Conservation (phyloP, 2,888 invertebrate genomes). For the Acrobasis suavella region DNA sequence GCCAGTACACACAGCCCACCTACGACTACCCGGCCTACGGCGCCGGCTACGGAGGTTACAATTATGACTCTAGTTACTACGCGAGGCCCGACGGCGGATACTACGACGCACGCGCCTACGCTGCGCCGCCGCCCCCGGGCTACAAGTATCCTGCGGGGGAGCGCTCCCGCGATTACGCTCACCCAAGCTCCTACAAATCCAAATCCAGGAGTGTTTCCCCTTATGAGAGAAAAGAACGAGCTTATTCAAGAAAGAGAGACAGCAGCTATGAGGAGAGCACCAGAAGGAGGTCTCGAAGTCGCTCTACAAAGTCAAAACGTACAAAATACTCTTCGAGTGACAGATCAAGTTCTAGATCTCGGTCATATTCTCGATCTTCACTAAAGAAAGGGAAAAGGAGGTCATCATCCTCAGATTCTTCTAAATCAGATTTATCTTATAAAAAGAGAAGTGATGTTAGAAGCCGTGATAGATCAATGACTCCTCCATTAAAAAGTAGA, state of each 20-base stretch:
- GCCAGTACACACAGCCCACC: conserved; percentile 58
- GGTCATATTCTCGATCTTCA: conserved; percentile 55
- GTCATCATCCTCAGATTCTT: conserved; percentile 57
- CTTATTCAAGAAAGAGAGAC: conserved; percentile 57
- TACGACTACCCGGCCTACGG: conserved; percentile 66
- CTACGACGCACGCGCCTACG: conserved; percentile 52
- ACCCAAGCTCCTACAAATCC: conserved; percentile 49
- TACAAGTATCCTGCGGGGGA: conserved; percentile 41
- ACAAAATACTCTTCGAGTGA: conserved; percentile 68
- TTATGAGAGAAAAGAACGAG: conserved; percentile 49
- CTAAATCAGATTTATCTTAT: conserved; percentile 56
- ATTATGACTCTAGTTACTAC: conserved; percentile 64
- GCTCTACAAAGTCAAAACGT: conserved; percentile 45
- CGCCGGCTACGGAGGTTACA: conserved; percentile 57
- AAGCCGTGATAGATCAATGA: conserved; percentile 45
- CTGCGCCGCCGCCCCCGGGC: conserved; percentile 37
- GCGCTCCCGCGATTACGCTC: conserved; percentile 43
- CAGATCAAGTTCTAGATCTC: conserved; percentile 58
- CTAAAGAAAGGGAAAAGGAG: conserved; percentile 48
- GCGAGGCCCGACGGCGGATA: conserved; percentile 51
- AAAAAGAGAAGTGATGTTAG: conserved; percentile 40
- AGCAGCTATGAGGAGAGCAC: conserved; percentile 52
- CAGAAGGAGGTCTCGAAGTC: conserved; percentile 55
- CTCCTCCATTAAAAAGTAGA: conserved; percentile 50
- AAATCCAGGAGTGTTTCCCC: conserved; percentile 64